These are phyloP conservation scores for Acanthosoma haemorrhoidale DNA, from an alignment of 2,888 invertebrate species.

Conservation along the genomic window DNA sequence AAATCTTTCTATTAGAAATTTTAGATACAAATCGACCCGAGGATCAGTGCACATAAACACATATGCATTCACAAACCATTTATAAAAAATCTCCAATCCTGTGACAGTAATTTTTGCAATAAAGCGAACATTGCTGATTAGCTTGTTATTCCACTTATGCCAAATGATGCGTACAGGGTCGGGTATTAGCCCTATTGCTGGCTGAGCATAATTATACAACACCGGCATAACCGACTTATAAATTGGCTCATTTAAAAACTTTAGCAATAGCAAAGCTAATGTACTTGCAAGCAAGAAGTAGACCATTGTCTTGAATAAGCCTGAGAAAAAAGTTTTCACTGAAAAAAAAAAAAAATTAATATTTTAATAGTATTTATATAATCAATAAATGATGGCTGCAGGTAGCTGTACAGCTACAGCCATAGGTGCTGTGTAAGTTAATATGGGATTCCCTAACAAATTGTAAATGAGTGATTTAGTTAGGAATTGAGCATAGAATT, in stretches of 20 bases:
- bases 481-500: too few species aligned
- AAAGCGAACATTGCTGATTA: not conserved
- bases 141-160: conserved; percentile 2
- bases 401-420: too few species aligned
- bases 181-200: not conserved
- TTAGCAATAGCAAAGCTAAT: conserved; percentile 22
- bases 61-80: conserved; percentile 4
- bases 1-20: not conserved
- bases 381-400: too few species aligned
- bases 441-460: too few species aligned
- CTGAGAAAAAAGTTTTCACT: conserved; percentile 29
- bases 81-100: not conserved
- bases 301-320: conserved; percentile 24
- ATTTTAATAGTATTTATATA: not conserved
- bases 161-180: not conserved
- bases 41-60: conserved; percentile 19
- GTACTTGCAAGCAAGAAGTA: conserved; percentile 11
- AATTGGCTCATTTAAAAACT: conserved; percentile 28
- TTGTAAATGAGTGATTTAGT: too few species aligned
- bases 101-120: not conserved
- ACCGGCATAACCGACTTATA: conserved; percentile 20
- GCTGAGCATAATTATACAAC: not conserved
- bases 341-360: conserved; percentile 25
- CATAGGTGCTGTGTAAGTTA: too few species aligned
- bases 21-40: conserved; percentile 9